These are phyloP conservation scores for Gallinago media DNA, from an alignment of 2,113 vertebrate genomes.

Conservation along the genomic window DNA sequence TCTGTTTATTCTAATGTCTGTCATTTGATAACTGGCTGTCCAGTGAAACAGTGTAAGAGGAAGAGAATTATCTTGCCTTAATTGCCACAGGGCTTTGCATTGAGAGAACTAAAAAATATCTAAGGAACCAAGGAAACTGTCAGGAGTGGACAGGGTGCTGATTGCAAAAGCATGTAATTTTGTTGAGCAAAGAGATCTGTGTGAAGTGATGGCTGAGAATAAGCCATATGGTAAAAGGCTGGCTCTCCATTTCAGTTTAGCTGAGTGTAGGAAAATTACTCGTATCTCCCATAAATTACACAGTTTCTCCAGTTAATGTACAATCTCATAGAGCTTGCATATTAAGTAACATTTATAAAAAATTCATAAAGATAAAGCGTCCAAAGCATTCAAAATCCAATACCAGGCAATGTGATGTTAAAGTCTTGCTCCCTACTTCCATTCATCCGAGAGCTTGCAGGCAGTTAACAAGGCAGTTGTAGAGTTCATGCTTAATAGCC, in stretches of 20 bases:
- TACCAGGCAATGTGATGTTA: not conserved
- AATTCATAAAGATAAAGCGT: conserved; percentile 7
- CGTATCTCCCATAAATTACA: not conserved
- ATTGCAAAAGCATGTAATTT: not conserved
- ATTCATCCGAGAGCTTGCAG: conserved; percentile 1
- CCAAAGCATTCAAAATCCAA: conserved; percentile 31
- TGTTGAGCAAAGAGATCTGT: not conserved
- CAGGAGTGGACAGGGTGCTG: not conserved
- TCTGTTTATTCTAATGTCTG: not conserved
- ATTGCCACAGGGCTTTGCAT: not conserved
- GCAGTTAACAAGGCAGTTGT: not conserved
- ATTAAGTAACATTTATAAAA: conserved; percentile 41
- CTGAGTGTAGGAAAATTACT: not conserved
- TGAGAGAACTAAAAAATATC: not conserved
- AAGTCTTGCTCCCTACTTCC: not conserved
- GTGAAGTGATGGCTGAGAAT: not conserved
- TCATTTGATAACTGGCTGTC: not conserved
- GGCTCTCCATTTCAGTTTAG: not conserved
- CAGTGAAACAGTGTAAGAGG: not conserved
- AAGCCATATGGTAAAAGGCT: not conserved
- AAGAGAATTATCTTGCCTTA: not conserved
- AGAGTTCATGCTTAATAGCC: conserved; percentile 4
- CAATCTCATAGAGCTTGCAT: not conserved
- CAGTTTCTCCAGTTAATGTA: conserved; percentile 26
- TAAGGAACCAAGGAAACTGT: not conserved